Evolutionary conservation across 2,888 invertebrate species (phyloP).

Genomic region (Hemistola chrysoprasaria): DNA sequence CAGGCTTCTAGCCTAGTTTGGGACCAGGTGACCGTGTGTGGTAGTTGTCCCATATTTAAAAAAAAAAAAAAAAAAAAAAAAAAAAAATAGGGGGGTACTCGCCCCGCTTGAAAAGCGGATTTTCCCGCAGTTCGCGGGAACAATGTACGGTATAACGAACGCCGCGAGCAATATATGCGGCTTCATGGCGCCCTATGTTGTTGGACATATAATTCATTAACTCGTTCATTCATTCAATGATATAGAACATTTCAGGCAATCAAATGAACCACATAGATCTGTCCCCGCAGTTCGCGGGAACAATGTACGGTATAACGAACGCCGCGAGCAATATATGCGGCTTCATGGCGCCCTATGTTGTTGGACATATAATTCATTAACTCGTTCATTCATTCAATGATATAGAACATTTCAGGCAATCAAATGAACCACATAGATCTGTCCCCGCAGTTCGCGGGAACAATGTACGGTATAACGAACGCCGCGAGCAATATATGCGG

Average conservation of each 20-base stretch:
- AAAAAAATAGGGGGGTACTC: no score
- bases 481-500: conserved; percentile 92
- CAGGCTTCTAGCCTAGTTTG: no score
- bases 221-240: no score
- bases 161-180: conserved; percentile 92
- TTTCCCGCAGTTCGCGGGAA: conserved; percentile 92
- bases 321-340: conserved; percentile 92
- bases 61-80: no score
- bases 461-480: conserved; percentile 93
- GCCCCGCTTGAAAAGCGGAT: no score
- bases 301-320: conserved; percentile 93
- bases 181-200: conserved; percentile 90
- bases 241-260: no score
- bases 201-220: conserved; percentile 89
- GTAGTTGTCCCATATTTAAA: no score
- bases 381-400: no score
- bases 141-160: conserved; percentile 93
- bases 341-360: conserved; percentile 90
- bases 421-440: conserved; percentile 93
- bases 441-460: conserved; percentile 91
- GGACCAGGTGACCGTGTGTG: no score
- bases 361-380: conserved; percentile 89
- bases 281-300: conserved; percentile 91
- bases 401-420: no score
- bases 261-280: conserved; percentile 93